Base-by-base conservation (phyloP, 2,113 vertebrate species). In the Carassius gibelio region DNA sequence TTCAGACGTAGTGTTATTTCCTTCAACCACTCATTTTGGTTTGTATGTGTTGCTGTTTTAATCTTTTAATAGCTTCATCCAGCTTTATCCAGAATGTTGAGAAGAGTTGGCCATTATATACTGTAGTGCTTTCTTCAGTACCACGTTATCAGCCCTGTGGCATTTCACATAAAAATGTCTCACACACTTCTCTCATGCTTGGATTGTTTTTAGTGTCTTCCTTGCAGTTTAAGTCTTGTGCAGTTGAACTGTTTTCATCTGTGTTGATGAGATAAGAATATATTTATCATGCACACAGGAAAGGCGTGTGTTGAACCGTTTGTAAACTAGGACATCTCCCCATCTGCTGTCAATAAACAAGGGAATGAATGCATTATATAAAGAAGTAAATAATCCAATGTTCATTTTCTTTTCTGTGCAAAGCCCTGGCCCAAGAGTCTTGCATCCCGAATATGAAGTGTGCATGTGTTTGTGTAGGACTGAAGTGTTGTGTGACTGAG, bases 321-420 rank as follows among this genome's bases (percentile, higher is more conserved):
- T 34, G 50, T 48, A 69, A 84, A 87, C 55, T 80, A 30, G 57
- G 74, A 74, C 61, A 81, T 36, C 74, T 59, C 55, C 21, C 62
- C 84, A 89, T 89, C 85, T 90, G 87, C 38, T 55, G 23, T 15
- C 50, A 86, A 83, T 86, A 88, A 88, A 84, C 2, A 9, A n/a
- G 59, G 68, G 83, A 88, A 86, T 87, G 30, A 48, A 88, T 34
- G 79, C 59, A 82, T 81, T 85, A 81, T 55, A 76, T 59, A 81
- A 84, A 78, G 13, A 52, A n/a, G 75, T 75, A 71, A 90, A 84
- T 77, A 83, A 87, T 78, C 81, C 64, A 23, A 42, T 83, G 83
- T 90, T 52, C 72, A 83, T 82, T 17, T 81, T 45, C 50, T 87
- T 76, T 86, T 81, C 23, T 69, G 68, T 71, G 26, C 21, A 72